phyloP scores from a whole-genome alignment of 2,888 invertebrate genomes.

The Beris morrisii region DNA sequence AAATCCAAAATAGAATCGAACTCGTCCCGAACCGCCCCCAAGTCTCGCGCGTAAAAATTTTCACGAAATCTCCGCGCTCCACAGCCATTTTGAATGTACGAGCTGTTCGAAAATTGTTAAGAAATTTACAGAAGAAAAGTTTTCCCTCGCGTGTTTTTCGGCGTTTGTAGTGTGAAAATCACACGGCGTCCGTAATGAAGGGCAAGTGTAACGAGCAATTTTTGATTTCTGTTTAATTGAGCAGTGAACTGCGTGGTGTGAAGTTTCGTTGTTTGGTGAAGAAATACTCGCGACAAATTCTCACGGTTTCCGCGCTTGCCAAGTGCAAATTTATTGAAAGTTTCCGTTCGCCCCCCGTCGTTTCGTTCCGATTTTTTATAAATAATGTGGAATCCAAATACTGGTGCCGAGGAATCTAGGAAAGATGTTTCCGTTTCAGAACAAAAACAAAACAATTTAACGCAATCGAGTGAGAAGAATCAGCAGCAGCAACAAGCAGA shows the following conservation, averaged over 20 bases:
- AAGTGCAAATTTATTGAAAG: no score
- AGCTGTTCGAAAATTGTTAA: not conserved
- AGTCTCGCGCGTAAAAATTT: no score
- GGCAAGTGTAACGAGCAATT: slow-evolving; percentile 19
- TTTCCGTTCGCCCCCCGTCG: not conserved
- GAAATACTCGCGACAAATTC: not conserved
- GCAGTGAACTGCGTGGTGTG: not conserved
- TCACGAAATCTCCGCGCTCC: no score
- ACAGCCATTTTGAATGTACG: no score
- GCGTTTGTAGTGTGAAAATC: not conserved
- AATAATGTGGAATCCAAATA: slow-evolving; percentile 38
- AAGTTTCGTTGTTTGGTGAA: no score
- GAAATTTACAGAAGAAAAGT: not conserved
- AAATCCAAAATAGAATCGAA: no score
- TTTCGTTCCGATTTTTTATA: slow-evolving; percentile 1
- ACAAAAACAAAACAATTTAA: slow-evolving; percentile 12
- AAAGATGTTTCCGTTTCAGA: slow-evolving; percentile 36
- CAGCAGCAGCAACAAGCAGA: slow-evolving; percentile 26
- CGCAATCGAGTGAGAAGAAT: slow-evolving; percentile 35
- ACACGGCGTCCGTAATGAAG: slow-evolving; percentile 11
- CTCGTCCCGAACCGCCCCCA: no score
- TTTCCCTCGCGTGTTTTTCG: slow-evolving; percentile 6
- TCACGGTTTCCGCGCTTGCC: not conserved
- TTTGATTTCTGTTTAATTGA: slow-evolving; percentile 6
- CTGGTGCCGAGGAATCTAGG: slow-evolving; percentile 33